Conservation (phyloP, 2,113 vertebrate species). For the Sylvilagus bachmani region DNA sequence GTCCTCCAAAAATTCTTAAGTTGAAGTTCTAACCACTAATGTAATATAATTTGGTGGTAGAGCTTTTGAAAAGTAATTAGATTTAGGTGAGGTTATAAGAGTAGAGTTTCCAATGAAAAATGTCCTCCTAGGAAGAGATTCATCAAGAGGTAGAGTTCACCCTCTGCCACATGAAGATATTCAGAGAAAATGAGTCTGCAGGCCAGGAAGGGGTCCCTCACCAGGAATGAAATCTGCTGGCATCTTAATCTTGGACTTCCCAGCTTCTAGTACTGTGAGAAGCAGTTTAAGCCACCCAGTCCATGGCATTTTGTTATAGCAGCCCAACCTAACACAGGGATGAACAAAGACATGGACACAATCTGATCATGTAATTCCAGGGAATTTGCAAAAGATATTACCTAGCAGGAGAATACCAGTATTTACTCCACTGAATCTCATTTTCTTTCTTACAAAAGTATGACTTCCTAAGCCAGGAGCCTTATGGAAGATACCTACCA, state of each 20-base stretch:
- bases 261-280: background rate
- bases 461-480: background rate
- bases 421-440: background rate
- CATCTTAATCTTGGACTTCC: background rate
- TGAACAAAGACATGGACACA: background rate
- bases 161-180: background rate
- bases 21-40: background rate
- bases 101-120: too few relatives aligned
- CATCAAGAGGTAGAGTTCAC: background rate
- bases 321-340: background rate
- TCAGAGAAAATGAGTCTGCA: background rate
- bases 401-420: background rate
- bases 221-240: background rate
- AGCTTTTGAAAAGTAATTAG: background rate
- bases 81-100: background rate
- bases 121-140: background rate
- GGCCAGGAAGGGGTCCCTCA: too few relatives aligned
- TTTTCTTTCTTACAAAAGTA: background rate
- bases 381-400: background rate
- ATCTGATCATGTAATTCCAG: background rate
- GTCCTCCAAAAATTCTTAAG: background rate
- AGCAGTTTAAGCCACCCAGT: background rate
- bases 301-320: background rate
- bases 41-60: background rate
- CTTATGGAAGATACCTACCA: background rate